Percentiles rank a stretch among this genome's conserved stretches.
phyloP scores from a whole-genome alignment of 92 coral and sea anemone species.

The Zoanthus gigantus region DNA sequence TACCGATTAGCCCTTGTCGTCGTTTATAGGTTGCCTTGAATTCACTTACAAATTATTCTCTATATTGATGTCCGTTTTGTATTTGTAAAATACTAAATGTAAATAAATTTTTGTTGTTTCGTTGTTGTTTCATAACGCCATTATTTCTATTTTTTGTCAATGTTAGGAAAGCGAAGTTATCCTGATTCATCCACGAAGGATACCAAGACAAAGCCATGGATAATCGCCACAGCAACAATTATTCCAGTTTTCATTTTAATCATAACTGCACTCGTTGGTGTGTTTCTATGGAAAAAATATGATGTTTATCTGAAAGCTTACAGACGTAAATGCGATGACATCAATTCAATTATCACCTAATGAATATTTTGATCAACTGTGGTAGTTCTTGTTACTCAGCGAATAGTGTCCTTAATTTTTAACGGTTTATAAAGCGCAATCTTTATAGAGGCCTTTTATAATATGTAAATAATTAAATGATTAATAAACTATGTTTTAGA shows the following conservation, averaged over 20 bases:
- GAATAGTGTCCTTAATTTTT: no score
- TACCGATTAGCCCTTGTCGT: no score
- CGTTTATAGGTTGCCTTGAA: no score
- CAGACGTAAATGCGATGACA: conserved; percentile 2
- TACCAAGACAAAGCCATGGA: conserved; percentile 11
- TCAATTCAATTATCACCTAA: conserved; percentile 4
- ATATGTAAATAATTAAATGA: no score
- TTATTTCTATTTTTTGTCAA: neutral
- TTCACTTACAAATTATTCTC: no score
- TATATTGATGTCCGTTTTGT: no score
- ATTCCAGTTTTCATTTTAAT: neutral
- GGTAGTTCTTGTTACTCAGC: no score
- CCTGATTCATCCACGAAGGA: neutral
- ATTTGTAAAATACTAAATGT: no score
- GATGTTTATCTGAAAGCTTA: conserved; percentile 8
- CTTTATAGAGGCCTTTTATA: no score
- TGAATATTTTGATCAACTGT: neutral
- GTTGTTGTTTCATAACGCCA: neutral
- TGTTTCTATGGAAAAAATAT: conserved; percentile 31
- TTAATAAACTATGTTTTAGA: no score
- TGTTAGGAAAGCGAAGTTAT: conserved; percentile 9
- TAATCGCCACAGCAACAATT: conserved; percentile 25
- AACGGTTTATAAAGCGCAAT: no score
- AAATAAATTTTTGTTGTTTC: neutral
- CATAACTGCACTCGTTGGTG: neutral